Evolutionary conservation across 2,888 invertebrate species (phyloP).

Genomic region (Euclidia mi): DNA sequence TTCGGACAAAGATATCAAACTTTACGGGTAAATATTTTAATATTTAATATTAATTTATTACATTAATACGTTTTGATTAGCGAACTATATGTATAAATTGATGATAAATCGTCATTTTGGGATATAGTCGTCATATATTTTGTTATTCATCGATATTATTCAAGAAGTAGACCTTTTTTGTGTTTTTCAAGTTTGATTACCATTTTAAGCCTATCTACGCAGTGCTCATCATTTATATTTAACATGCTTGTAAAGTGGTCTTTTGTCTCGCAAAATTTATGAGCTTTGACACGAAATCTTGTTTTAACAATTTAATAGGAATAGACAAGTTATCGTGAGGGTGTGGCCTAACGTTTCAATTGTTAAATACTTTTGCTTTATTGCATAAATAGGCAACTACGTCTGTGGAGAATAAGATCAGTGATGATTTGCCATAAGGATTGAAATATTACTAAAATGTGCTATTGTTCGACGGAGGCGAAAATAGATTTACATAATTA

Average conservation of each 20-base stretch:
- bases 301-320: slow-evolving; percentile 14
- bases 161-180: slow-evolving; percentile 8
- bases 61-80: not conserved
- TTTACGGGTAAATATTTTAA: too few species aligned
- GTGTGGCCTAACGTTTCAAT: not conserved
- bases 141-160: not conserved
- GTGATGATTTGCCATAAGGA: too few species aligned
- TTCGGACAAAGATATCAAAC: too few species aligned
- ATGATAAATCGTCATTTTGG: not conserved
- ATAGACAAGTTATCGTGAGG: slow-evolving; percentile 8
- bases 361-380: too few species aligned
- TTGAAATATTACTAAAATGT: too few species aligned
- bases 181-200: slow-evolving; percentile 10
- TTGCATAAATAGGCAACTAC: too few species aligned
- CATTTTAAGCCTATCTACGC: slow-evolving; percentile 41
- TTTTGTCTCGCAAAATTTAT: slow-evolving; percentile 36
- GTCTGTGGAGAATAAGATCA: too few species aligned
- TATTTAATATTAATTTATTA: not conserved
- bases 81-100: not conserved
- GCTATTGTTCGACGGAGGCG: too few species aligned
- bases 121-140: slow-evolving; percentile 5
- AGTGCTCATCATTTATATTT: slow-evolving; percentile 29
- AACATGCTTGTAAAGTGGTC: slow-evolving; percentile 20
- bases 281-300: slow-evolving; percentile 20
- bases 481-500: too few species aligned